Evolutionary conservation across 2,888 invertebrate genomes (phyloP).

Genomic region (Automeris io): DNA sequence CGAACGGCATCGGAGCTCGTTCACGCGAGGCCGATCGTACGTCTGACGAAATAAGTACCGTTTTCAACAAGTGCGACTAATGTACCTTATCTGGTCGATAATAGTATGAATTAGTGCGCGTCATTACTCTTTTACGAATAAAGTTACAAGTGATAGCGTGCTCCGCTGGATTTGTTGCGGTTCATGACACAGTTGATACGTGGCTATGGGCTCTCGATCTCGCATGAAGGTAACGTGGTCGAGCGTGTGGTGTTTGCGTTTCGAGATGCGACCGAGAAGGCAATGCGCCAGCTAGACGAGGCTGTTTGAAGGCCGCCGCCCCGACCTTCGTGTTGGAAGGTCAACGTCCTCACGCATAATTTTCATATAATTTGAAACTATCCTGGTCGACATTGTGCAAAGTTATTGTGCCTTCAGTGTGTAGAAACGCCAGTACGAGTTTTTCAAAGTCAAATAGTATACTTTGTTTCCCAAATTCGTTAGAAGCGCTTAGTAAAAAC

Average conservation of each 20-base stretch:
- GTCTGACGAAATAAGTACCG: slow-evolving; percentile 29
- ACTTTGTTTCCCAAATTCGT: too few relatives aligned
- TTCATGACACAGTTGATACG: slow-evolving; percentile 54
- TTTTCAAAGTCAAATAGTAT: too few relatives aligned
- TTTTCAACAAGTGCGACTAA: slow-evolving; percentile 44
- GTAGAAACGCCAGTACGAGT: too few relatives aligned
- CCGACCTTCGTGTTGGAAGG: slow-evolving; percentile 73
- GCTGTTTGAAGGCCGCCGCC: slow-evolving; percentile 73
- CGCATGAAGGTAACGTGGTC: slow-evolving; percentile 64
- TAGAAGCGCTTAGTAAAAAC: too few relatives aligned
- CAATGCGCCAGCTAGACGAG: slow-evolving; percentile 59
- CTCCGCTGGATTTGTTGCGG: slow-evolving; percentile 44
- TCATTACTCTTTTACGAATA: slow-evolving; percentile 28
- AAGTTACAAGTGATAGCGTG: slow-evolving; percentile 42
- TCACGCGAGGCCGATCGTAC: slow-evolving; percentile 53
- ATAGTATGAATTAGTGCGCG: slow-evolving; percentile 61
- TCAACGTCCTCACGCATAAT: slow-evolving; percentile 67
- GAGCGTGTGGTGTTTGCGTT: slow-evolving; percentile 43
- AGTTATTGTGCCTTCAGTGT: neutral
- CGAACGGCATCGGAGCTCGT: slow-evolving; percentile 62
- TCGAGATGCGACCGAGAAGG: slow-evolving; percentile 47
- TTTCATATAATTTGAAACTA: slow-evolving; percentile 40
- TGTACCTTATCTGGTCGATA: slow-evolving; percentile 62
- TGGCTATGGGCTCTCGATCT: slow-evolving; percentile 68
- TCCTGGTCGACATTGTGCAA: slow-evolving; percentile 6